phyloP scores from a whole-genome alignment of 2,888 invertebrate species.

The Amorpha juglandis region DNA sequence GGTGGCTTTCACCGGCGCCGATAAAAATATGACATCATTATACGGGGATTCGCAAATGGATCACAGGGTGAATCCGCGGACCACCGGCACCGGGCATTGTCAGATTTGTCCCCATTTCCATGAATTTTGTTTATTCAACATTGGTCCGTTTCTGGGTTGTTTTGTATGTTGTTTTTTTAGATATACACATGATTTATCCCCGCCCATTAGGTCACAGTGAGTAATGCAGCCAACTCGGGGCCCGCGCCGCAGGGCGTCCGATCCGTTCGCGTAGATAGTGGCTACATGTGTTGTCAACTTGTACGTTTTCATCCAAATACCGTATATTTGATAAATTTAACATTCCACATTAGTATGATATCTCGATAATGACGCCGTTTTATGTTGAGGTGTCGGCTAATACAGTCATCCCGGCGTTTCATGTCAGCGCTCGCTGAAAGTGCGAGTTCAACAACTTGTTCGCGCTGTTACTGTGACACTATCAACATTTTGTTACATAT shows the following conservation, averaged over 20 bases:
- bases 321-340: constrained; percentile 77
- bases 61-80: constrained; percentile 57
- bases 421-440: constrained; percentile 35
- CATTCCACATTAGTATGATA: constrained; percentile 77
- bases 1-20: constrained; percentile 21
- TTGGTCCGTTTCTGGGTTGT: constrained; percentile 67
- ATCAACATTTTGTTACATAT: constrained; percentile 44
- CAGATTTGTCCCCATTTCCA: constrained; percentile 80
- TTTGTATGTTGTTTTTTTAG: constrained; percentile 72
- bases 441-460: constrained; percentile 47
- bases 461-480: constrained; percentile 42
- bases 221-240: constrained; percentile 69
- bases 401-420: constrained; percentile 57
- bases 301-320: constrained; percentile 82
- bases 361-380: constrained; percentile 72
- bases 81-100: constrained; percentile 72
- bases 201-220: constrained; percentile 81
- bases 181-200: constrained; percentile 79
- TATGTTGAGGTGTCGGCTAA: constrained; percentile 70
- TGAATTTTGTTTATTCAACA: constrained; percentile 82
- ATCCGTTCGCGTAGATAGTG: constrained; percentile 77
- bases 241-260: constrained; percentile 75
- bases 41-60: constrained; percentile 59
- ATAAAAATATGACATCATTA: constrained; percentile 47
- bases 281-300: constrained; percentile 83